Evolutionary conservation across 64 coral and sea anemone species (phyloP), one percentile per base, ranked within the genome.

Genomic region (Actinia tenebrosa): DNA sequence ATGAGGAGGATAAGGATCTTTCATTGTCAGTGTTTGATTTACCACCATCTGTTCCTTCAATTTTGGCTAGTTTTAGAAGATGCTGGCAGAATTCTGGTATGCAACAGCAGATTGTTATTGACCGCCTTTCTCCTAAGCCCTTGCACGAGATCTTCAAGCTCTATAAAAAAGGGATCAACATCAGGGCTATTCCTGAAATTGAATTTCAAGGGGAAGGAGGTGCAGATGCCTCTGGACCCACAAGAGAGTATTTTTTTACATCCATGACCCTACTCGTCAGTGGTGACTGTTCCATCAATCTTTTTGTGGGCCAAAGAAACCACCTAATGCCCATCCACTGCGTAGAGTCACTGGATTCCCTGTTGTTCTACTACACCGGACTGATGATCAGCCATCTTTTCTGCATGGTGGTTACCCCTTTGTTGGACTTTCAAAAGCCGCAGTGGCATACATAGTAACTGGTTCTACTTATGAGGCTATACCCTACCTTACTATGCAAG

Each of bases 71-170:
- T 22, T 90, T 90, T 44, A 84, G 89, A 77, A 61, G 56, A 16
- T 46, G 75, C 26, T 90, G 82, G 82, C 22, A 27, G 45, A 77
- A 87, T 45, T 43, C 46, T 71, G 84, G 63, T 77, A 26, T 77
- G 54, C 52, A 91, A 71, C 83, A 75, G 53, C 53, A 23, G 37
- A 91, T 86, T 79, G 17, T 53, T 54, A 64, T 91, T 81, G 59
- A 80, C 62, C 84, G 89, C 9, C 72, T 81, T 7, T 86, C 84
- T 63, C 52, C 71, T 14, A 64, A 80, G 20, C 27, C 86, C 80
- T 56, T 91, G 16, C 83, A 71, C 30, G 90, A 92, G 22, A 64
- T 87, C 13, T 86, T 92, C 53, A 92, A 82, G 54, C 71, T 92
- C 53, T 83, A 83, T 16, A 87, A 92, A 62, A 87, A 83, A 50